These are phyloP conservation scores for Paralichthys olivaceus DNA, from an alignment of 2,113 vertebrate species.

Conservation along the genomic window DNA sequence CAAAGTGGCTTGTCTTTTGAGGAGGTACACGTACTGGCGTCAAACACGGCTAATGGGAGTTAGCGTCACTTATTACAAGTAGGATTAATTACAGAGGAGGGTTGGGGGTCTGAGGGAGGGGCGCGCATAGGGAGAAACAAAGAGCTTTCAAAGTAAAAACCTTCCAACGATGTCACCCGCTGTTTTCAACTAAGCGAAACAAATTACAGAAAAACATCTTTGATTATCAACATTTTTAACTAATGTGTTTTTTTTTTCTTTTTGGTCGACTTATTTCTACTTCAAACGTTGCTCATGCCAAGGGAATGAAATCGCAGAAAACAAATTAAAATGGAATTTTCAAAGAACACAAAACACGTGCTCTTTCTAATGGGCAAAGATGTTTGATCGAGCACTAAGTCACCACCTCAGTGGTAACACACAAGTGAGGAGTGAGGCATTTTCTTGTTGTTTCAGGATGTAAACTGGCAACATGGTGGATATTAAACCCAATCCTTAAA, in stretches of 20 bases:
- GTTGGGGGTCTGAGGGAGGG: background rate
- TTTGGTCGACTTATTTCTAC: background rate
- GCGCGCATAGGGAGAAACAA: background rate
- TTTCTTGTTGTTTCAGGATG: background rate
- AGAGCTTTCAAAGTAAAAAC: constrained; percentile 22
- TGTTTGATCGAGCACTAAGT: background rate
- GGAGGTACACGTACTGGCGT: constrained; percentile 37
- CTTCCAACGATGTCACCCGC: background rate
- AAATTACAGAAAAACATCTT: background rate
- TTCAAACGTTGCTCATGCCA: background rate
- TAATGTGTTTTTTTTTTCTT: background rate
- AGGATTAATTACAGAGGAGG: constrained; percentile 52
- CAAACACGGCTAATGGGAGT: constrained; percentile 62
- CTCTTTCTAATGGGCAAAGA: background rate
- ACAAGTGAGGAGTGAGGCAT: background rate
- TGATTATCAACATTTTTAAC: constrained; percentile 1
- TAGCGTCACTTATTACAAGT: constrained; percentile 49
- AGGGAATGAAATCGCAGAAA: background rate
- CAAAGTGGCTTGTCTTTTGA: constrained; percentile 64
- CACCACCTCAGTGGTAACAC: background rate
- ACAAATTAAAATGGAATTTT: background rate
- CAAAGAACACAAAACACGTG: background rate
- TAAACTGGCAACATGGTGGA: background rate
- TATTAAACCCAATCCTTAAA: background rate
- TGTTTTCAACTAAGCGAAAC: constrained; percentile 10